These are phyloP conservation scores for Homalodisca vitripennis DNA, from an alignment of 1,140 invertebrate genomes.

Conservation along the genomic window DNA sequence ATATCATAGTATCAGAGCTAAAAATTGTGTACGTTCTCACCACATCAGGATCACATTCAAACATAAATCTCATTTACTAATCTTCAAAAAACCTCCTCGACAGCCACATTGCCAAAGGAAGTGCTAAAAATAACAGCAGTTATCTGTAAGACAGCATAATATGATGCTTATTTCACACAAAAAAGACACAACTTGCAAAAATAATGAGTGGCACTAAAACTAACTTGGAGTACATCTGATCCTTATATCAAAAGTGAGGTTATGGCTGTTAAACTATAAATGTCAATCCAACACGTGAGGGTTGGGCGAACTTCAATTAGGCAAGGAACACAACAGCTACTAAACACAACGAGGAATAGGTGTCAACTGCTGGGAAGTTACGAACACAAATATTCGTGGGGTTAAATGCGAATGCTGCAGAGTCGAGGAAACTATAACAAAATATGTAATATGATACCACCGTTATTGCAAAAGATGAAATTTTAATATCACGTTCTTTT, in stretches of 20 bases:
- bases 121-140: neutral
- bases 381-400: neutral
- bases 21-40: too few species aligned
- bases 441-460: too few species aligned
- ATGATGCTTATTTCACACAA: neutral
- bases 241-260: neutral
- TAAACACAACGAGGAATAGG: neutral
- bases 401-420: neutral
- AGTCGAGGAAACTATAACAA: too few species aligned
- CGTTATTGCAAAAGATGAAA: too few species aligned
- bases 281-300: neutral
- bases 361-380: neutral
- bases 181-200: neutral
- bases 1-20: too few species aligned
- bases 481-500: too few species aligned
- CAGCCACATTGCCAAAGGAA: too few species aligned
- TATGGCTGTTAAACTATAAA: neutral
- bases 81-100: too few species aligned
- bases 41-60: too few species aligned
- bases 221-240: neutral
- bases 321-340: neutral
- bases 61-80: too few species aligned
- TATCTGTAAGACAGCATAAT: neutral
- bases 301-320: neutral
- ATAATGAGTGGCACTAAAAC: neutral